Percentiles rank a stretch among this genome's conserved stretches.
phyloP scores from a whole-genome alignment of 2,113 vertebrate genomes.

The Parotia lawesii region DNA sequence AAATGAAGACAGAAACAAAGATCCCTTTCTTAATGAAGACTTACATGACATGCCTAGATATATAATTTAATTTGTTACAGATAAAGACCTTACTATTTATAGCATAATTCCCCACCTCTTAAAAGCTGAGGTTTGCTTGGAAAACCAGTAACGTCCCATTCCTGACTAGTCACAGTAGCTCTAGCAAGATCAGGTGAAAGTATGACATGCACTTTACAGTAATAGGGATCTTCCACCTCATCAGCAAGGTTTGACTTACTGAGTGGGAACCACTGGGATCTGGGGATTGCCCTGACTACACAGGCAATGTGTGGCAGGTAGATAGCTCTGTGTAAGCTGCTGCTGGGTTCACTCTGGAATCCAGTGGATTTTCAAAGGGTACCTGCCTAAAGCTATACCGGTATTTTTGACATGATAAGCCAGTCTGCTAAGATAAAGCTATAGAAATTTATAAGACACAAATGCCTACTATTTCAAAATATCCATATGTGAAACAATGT shows the following conservation, averaged over 20 bases:
- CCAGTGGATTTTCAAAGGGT: neutral
- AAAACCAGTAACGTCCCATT: neutral
- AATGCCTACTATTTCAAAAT: neutral
- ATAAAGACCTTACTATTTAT: neutral
- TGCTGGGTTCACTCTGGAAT: neutral
- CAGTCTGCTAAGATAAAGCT: neutral
- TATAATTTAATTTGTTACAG: neutral
- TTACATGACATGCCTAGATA: neutral
- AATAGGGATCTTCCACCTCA: neutral
- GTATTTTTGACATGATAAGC: neutral
- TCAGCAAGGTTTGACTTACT: neutral
- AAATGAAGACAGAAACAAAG: neutral
- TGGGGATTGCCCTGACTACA: neutral
- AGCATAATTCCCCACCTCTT: neutral
- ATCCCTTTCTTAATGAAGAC: neutral
- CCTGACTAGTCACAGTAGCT: neutral
- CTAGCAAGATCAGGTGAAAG: neutral
- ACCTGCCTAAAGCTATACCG: neutral
- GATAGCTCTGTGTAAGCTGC: neutral
- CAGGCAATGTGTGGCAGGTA: neutral
- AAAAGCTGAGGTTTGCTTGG: neutral
- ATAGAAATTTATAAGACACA: neutral
- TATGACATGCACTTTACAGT: neutral
- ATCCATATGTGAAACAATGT: neutral
- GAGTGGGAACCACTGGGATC: neutral